Evolutionary conservation across 2,113 vertebrate genomes (phyloP).

Genomic region (Alligator mississippiensis): DNA sequence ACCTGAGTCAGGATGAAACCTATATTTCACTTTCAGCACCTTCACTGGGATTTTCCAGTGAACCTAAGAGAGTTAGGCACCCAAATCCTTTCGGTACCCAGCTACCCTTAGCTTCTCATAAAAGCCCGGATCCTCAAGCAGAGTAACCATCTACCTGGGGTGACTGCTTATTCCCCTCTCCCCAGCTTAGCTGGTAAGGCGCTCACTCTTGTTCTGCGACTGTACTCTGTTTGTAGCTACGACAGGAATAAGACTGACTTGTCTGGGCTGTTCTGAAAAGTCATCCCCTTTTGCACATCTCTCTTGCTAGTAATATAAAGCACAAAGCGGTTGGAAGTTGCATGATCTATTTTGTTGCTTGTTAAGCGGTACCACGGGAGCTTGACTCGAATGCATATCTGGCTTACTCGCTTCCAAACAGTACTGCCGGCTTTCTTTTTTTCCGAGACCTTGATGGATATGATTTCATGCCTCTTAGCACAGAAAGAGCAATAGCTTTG

Average conservation of each 20-base stretch:
- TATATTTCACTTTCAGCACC: neutral
- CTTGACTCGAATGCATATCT: neutral
- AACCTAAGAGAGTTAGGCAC: neutral
- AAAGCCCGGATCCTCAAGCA: neutral
- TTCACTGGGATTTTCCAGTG: neutral
- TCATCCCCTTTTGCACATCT: neutral
- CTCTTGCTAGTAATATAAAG: neutral
- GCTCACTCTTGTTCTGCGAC: neutral
- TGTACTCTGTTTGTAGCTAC: neutral
- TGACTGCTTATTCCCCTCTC: neutral
- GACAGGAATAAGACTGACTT: neutral
- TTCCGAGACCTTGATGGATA: neutral
- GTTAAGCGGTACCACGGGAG: neutral
- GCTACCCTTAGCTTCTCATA: neutral
- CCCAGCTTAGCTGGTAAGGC: neutral
- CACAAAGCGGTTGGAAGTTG: neutral
- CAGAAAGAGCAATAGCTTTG: neutral
- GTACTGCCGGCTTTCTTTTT: neutral
- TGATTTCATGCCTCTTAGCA: neutral
- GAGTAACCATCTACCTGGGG: neutral
- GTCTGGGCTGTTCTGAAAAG: neutral
- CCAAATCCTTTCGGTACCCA: neutral
- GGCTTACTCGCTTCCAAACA: too few relatives aligned
- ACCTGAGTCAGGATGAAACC: neutral
- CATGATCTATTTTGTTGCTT: neutral